Evolutionary conservation across 2,113 vertebrate species (phyloP), one percentile per base, ranked within the genome.

Genomic region (Sylvia atricapilla): DNA sequence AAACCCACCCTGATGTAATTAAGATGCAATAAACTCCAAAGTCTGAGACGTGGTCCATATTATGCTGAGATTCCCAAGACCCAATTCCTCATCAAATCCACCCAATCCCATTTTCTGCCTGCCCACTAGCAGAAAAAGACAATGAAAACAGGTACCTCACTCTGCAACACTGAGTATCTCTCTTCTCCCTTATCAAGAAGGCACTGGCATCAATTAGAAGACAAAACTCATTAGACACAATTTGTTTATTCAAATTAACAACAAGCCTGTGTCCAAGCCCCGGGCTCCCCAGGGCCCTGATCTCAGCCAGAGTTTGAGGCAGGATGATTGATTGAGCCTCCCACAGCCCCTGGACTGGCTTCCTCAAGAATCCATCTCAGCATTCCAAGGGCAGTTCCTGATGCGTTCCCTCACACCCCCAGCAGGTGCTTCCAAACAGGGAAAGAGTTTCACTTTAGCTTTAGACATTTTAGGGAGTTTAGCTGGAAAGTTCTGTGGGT

Each of bases 171-270:
- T 35, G 59, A 78, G 2, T 7, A 30, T 22, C 66, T 67, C 59
- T 4, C 4, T 24, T 58, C 50, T 58, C 58, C 69, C 74, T 53
- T 33, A 27, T 30, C 20, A 68, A 83, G 84, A 9, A 15, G 18
- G 74, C 44, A 30, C 33, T 41, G 69, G 28, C 56, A 69, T 60
- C 78, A 90, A 76, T 79, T 84, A 84, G 67, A 63, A 68, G 80
- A 80, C 80, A 62, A 93, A 89, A 60, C 59, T 37, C 78, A 75
- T 88, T 28, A 89, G 55, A 66, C 58, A 55, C 31, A 47, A 77
- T 87, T 76, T 88, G 67, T 82, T 90, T 83, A 89, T 87, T 81
- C 50, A 92, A 90, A 87, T 94, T 60, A 86, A 58, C 37, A 88
- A 91, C 70, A 93, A 69, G 64, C 3, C 67, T 19, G 39, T 77